Percentiles rank a stretch among this genome's conserved stretches.
phyloP scores from a whole-genome alignment of 2,888 invertebrate species.

The Macrosoma leucophasiata region DNA sequence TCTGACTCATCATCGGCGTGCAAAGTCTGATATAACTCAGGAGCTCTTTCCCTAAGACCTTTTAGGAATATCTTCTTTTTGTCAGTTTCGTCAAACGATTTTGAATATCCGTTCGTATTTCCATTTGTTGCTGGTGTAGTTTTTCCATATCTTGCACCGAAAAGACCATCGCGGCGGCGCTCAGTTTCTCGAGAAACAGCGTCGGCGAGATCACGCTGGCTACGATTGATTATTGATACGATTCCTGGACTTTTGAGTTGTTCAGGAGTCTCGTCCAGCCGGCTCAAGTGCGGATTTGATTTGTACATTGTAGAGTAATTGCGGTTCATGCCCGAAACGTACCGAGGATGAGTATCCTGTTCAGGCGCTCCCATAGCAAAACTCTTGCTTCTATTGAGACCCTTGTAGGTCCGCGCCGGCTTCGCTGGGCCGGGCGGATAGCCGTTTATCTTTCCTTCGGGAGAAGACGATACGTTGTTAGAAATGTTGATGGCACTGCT shows the following conservation, averaged over 20 bases:
- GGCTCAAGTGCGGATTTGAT: constrained; percentile 85
- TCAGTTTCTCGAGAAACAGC: constrained; percentile 73
- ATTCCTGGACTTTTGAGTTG: constrained; percentile 90
- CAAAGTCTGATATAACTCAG: constrained; percentile 82
- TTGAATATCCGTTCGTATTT: constrained; percentile 60
- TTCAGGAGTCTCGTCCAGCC: constrained; percentile 81
- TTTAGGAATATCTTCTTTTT: constrained; percentile 82
- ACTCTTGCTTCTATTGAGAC: constrained; percentile 87
- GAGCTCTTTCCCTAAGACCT: constrained; percentile 81
- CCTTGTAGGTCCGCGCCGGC: constrained; percentile 86
- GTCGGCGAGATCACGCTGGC: constrained; percentile 85
- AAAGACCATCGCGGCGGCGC: constrained; percentile 69
- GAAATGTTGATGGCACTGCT: constrained; percentile 82
- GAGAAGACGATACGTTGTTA: constrained; percentile 46
- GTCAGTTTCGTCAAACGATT: constrained; percentile 68
- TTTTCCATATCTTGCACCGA: constrained; percentile 74
- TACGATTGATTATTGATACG: constrained; percentile 89
- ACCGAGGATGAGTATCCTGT: constrained; percentile 65
- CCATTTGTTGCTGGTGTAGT: constrained; percentile 71
- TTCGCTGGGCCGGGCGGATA: constrained; percentile 81
- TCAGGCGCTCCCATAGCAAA: constrained; percentile 86
- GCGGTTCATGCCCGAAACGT: constrained; percentile 63
- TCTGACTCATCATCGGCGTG: constrained; percentile 79
- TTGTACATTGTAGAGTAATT: constrained; percentile 80
- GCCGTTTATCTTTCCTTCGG: constrained; percentile 61